phyloP scores from a whole-genome alignment of 2,797 vertebrate species.

The Peromyscus aztecus region DNA sequence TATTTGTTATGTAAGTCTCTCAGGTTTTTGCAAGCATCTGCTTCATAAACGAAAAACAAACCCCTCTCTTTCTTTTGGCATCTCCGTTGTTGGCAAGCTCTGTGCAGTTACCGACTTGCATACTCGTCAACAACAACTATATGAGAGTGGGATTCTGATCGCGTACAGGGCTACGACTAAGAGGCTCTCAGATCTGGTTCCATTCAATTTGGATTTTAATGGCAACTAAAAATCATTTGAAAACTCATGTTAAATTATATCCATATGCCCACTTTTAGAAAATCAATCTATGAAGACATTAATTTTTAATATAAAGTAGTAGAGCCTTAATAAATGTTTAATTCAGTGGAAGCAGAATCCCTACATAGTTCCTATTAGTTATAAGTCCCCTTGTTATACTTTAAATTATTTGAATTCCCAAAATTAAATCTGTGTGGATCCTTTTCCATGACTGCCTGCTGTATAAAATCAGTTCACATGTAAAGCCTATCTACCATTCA shows the following conservation, averaged over 20 bases:
- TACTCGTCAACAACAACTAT: slow-evolving; percentile 30
- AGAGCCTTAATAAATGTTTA: slow-evolving; percentile 68
- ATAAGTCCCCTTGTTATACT: slow-evolving; percentile 49
- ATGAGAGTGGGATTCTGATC: background rate
- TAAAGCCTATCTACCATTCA: slow-evolving; percentile 68
- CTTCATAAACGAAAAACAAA: slow-evolving; percentile 57
- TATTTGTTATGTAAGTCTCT: slow-evolving; percentile 13
- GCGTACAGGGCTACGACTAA: background rate
- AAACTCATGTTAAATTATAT: slow-evolving; percentile 51
- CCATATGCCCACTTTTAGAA: slow-evolving; percentile 56
- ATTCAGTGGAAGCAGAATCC: slow-evolving; percentile 68
- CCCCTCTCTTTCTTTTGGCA: background rate
- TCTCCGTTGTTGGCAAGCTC: background rate
- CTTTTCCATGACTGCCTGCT: slow-evolving; percentile 46
- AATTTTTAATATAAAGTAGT: slow-evolving; percentile 73
- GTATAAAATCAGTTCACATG: slow-evolving; percentile 52
- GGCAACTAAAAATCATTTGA: slow-evolving; percentile 66
- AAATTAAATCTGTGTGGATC: slow-evolving; percentile 64
- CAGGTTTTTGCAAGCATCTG: background rate
- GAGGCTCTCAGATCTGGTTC: slow-evolving; percentile 21
- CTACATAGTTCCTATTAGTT: slow-evolving; percentile 45
- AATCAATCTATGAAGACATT: slow-evolving; percentile 65
- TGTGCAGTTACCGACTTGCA: background rate
- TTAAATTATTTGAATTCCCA: slow-evolving; percentile 75
- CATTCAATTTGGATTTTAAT: slow-evolving; percentile 47